Conservation (phyloP, 2,113 vertebrate species). For the Planiliza haematocheilus region DNA sequence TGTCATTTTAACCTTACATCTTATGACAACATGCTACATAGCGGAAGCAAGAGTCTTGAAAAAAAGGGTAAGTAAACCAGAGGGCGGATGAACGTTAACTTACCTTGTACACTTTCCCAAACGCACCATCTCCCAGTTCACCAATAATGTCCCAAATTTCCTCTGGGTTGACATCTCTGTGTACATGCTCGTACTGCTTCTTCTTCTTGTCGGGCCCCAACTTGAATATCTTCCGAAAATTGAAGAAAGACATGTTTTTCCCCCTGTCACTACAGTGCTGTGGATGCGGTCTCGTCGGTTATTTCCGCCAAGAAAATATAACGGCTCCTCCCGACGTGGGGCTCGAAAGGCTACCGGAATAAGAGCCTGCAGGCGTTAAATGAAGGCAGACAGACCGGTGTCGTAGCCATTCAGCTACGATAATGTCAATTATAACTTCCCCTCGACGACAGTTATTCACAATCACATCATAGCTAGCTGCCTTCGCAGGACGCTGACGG, state of each 20-base stretch:
- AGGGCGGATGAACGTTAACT: constrained; percentile 53
- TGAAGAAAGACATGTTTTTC: constrained; percentile 95
- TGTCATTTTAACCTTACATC: constrained; percentile 11
- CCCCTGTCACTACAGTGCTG: constrained; percentile 20
- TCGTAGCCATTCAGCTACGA: constrained; percentile 53
- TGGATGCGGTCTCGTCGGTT: constrained; percentile 45
- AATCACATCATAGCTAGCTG: constrained; percentile 65
- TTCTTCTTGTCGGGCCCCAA: constrained; percentile 96
- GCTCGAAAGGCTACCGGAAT: constrained; percentile 41
- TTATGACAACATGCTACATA: constrained; percentile 11
- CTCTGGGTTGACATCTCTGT: constrained; percentile 95
- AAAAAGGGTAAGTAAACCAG: constrained; percentile 12
- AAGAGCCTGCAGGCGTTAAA: constrained; percentile 40
- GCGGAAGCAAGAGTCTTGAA: not conserved
- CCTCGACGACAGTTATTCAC: constrained; percentile 28
- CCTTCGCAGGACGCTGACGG: constrained; percentile 45
- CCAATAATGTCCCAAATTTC: constrained; percentile 97
- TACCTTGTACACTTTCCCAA: constrained; percentile 99
- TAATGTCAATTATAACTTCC: constrained; percentile 73
- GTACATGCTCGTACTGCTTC: constrained; percentile 98
- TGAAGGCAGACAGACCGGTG: constrained; percentile 16
- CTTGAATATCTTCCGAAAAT: constrained; percentile 99
- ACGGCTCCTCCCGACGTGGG: constrained; percentile 48
- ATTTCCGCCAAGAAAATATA: constrained; percentile 69
- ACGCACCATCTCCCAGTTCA: constrained; percentile 97